These are phyloP conservation scores for Dermochelys coriacea DNA, from an alignment of 2,797 vertebrate species.

Conservation along the genomic window DNA sequence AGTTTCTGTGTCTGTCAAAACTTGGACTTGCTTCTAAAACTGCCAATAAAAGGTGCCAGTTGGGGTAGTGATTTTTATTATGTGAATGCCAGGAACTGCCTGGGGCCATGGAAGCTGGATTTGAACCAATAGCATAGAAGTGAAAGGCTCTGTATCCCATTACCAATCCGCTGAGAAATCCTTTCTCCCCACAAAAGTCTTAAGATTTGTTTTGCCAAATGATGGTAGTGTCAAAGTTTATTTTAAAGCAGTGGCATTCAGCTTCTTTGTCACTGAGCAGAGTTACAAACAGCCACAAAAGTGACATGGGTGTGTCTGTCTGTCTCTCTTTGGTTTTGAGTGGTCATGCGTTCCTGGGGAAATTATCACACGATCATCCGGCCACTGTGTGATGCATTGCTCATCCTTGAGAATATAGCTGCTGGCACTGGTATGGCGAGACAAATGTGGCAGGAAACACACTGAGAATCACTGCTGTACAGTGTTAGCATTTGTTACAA, in stretches of 20 bases:
- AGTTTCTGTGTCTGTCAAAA: conserved; percentile 16
- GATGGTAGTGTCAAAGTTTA: conserved; percentile 34
- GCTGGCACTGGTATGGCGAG: neutral
- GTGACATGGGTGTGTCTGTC: neutral
- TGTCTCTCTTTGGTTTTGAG: neutral
- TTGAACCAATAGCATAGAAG: neutral
- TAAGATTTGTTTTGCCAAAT: conserved; percentile 11
- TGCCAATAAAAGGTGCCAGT: conserved; percentile 38
- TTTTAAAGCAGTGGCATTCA: neutral
- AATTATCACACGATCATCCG: neutral
- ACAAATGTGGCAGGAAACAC: conserved; percentile 4
- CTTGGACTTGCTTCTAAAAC: conserved; percentile 15
- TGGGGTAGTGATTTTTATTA: neutral
- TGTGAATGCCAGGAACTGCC: conserved; percentile 8
- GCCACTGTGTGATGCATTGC: neutral
- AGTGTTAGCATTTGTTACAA: neutral
- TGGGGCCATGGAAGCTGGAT: neutral
- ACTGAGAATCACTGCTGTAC: neutral
- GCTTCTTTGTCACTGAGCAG: neutral
- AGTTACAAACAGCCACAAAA: neutral
- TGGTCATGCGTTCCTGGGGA: neutral
- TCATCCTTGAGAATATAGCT: neutral
- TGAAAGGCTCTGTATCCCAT: conserved; percentile 6
- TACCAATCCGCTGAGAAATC: conserved; percentile 14
- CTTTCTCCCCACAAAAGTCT: neutral